These are phyloP conservation scores for Drosophila quinaria DNA, from an alignment of 2,888 invertebrate species.

Conservation along the genomic window DNA sequence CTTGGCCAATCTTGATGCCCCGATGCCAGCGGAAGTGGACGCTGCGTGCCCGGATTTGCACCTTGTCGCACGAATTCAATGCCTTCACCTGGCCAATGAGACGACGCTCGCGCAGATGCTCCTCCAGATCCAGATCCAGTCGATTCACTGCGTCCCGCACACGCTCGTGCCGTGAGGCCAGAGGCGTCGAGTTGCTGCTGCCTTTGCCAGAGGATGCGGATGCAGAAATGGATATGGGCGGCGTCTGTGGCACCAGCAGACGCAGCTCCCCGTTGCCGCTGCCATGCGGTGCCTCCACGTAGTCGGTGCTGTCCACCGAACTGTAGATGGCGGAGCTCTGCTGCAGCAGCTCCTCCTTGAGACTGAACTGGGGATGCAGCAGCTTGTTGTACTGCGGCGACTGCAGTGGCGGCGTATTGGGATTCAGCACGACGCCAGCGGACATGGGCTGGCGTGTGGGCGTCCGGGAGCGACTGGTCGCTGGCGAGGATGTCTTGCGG, in stretches of 20 bases:
- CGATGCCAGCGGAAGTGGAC: slow-evolving; percentile 98
- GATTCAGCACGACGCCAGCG: slow-evolving; percentile 83
- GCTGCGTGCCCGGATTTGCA: slow-evolving; percentile 91
- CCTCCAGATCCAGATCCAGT: slow-evolving; percentile 89
- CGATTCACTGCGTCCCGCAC: slow-evolving; percentile 86
- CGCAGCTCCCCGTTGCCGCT: slow-evolving; percentile 71
- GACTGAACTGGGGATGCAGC: slow-evolving; percentile 84
- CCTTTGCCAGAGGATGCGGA: slow-evolving; percentile 29
- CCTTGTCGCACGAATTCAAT: slow-evolving; percentile 87
- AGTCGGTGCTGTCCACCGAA: slow-evolving; percentile 80
- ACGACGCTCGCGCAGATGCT: slow-evolving; percentile 87
- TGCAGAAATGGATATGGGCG: slow-evolving; percentile 42
- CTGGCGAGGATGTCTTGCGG: slow-evolving; percentile 85
- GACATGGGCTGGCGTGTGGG: slow-evolving; percentile 86
- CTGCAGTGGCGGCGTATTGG: slow-evolving; percentile 71
- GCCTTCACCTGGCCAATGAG: slow-evolving; percentile 89
- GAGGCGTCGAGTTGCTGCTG: slow-evolving; percentile 64
- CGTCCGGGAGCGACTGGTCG: slow-evolving; percentile 83
- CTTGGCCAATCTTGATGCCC: slow-evolving; percentile 96
- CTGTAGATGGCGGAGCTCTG: slow-evolving; percentile 63
- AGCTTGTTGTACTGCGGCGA: slow-evolving; percentile 84
- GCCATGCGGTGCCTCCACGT: slow-evolving; percentile 67
- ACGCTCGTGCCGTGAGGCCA: slow-evolving; percentile 86
- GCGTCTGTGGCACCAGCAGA: slow-evolving; percentile 80
- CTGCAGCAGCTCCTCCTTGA: slow-evolving; percentile 84